Evolutionary conservation across 2,113 vertebrate genomes (phyloP).

Genomic region (Emberiza fucata): DNA sequence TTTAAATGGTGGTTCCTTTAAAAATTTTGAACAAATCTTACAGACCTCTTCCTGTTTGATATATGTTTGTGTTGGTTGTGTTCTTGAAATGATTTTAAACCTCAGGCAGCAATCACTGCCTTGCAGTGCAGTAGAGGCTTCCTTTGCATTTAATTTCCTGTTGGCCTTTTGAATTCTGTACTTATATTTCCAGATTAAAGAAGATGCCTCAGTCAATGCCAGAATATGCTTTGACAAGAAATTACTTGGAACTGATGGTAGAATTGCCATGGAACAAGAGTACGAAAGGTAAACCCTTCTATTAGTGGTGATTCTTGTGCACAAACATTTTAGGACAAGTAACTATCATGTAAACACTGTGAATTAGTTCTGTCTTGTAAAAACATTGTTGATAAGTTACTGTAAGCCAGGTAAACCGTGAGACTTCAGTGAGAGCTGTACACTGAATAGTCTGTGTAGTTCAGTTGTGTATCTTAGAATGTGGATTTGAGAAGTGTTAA

Average conservation of each 20-base stretch:
- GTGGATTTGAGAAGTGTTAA: neutral
- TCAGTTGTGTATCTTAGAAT: neutral
- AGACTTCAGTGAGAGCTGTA: neutral
- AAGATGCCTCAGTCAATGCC: constrained; percentile 99
- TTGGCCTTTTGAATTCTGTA: neutral
- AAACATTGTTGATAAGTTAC: neutral
- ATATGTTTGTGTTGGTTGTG: neutral
- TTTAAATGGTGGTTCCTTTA: neutral
- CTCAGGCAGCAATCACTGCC: neutral
- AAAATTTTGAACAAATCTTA: neutral
- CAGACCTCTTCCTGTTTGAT: neutral
- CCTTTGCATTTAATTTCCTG: neutral
- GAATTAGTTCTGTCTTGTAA: neutral
- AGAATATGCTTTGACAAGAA: constrained; percentile 92
- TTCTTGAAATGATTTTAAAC: neutral
- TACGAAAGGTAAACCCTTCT: constrained; percentile 78
- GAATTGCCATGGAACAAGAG: constrained; percentile 94
- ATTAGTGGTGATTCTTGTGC: neutral
- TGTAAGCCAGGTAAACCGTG: neutral
- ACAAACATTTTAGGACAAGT: neutral
- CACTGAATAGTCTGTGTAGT: neutral
- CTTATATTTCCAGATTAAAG: constrained; percentile 79
- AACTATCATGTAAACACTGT: neutral
- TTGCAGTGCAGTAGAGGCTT: neutral
- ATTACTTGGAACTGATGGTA: constrained; percentile 97